Conservation (phyloP, 2,888 invertebrate genomes). For the Drosophila stalkeri region DNA sequence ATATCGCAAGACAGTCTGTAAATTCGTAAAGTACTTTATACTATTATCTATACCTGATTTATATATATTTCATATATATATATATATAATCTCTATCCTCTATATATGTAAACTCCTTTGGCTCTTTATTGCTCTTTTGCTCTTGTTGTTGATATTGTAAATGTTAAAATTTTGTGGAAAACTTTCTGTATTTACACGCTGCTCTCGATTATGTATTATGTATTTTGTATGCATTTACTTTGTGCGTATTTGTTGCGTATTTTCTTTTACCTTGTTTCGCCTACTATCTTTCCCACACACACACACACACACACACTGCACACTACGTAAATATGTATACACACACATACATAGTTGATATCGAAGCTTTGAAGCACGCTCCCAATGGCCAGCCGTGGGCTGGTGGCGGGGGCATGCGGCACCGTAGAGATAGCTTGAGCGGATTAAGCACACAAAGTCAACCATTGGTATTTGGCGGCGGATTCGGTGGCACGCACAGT, state of each 20-base stretch:
- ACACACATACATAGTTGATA: conserved; percentile 85
- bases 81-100: conserved; percentile 7
- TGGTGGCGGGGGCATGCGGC: conserved; percentile 83
- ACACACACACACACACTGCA: conserved; percentile 52
- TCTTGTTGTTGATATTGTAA: conserved; percentile 32
- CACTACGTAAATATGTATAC: conserved; percentile 43
- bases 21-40: conserved; percentile 18
- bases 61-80: not conserved
- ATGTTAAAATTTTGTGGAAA: conserved; percentile 7
- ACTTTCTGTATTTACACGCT: conserved; percentile 47
- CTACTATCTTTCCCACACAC: conserved; percentile 43
- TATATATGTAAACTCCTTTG: conserved; percentile 18
- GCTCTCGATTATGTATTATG: conserved; percentile 38
- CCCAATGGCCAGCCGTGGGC: conserved; percentile 85
- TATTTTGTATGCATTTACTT: conserved; percentile 30
- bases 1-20: conserved; percentile 21
- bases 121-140: conserved; percentile 22
- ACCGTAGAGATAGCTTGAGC: conserved; percentile 86
- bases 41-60: conserved; percentile 19
- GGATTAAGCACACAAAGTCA: conserved; percentile 86
- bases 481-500: conserved; percentile 85
- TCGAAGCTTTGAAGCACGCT: conserved; percentile 88
- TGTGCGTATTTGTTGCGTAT: conserved; percentile 49
- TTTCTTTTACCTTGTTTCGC: conserved; percentile 56
- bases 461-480: conserved; percentile 84